Base-by-base conservation (phyloP, 2,888 invertebrate genomes). In the Cantharis lateralis region DNA sequence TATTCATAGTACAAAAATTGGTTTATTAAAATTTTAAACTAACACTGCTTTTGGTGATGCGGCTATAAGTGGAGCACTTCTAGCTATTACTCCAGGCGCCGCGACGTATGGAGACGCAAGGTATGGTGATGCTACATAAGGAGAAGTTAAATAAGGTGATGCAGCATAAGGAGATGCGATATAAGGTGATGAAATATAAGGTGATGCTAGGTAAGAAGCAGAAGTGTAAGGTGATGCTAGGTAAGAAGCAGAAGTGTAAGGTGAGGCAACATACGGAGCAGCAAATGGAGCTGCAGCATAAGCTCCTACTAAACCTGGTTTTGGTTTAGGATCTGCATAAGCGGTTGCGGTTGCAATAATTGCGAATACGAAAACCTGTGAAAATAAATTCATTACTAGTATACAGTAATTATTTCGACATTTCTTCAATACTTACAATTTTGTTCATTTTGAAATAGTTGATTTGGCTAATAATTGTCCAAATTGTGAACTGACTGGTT, bases 211-310 rank as follows among this genome's bases (percentile, higher is more conserved):
- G 1, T 81, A 80, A 24, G 83, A 81, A 16, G 82, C 71, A 3
- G 84, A 75, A 2, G 77, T 69, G 62, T 71, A 72, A 48, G 78
- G 78, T 62, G 76, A 68, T 66, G 89, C 89, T 1, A 89, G 88
- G 84, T 89, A 75, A 10, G 80, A 64, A 24, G 78, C 70, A 62
- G 90, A 0, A 88, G 89, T 61, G 89, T 84, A 26, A 88, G 72
- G 64, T 3, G 72, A 64, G 2, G 90, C 81, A 28, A 84, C 84
- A 15, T 70, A 61, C 9, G 75, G 70, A 11, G 84, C 74, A 32
- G 90, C 91, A 10, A 92, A 83, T 15, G 84, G 83, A 7, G 85
- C 64, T 18, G 81, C 83, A 15, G 82, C 81, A 10, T 78, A 79
- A 16, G 88, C 86, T 69, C 84, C 81, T 5, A 84, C 66, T 63